Evolutionary conservation across 1,140 invertebrate genomes (phyloP).

Genomic region (Notospermus geniculatus): DNA sequence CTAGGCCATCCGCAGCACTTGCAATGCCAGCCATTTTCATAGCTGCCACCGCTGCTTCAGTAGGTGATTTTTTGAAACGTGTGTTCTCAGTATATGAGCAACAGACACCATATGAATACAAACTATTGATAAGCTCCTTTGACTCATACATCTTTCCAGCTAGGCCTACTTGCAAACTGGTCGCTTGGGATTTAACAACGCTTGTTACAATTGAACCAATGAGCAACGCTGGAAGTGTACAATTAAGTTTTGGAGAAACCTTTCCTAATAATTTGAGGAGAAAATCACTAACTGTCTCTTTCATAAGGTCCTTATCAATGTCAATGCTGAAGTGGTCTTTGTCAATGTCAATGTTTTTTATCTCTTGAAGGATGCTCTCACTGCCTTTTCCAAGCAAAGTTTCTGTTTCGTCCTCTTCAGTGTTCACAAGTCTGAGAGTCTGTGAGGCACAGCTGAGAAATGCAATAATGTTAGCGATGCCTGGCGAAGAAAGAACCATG

Average conservation of each 20-base stretch:
- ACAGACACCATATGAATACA: background rate
- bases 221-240: background rate
- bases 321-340: too few species aligned
- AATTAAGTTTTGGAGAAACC: background rate
- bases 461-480: background rate
- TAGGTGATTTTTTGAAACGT: conserved; percentile 5
- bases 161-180: background rate
- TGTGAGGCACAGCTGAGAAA: background rate
- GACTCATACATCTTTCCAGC: background rate
- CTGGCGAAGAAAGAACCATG: background rate
- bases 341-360: too few species aligned
- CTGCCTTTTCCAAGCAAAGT: too few species aligned
- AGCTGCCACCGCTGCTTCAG: background rate
- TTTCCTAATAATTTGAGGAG: too few species aligned
- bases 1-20: background rate
- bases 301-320: too few species aligned
- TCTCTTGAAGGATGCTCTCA: too few species aligned
- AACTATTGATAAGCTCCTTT: background rate
- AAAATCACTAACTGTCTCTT: too few species aligned
- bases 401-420: background rate
- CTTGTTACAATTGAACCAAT: conserved; percentile 4
- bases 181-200: background rate
- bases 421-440: background rate
- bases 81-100: background rate
- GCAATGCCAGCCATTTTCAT: background rate